phyloP scores from a whole-genome alignment of 2,113 vertebrate genomes.

The human region GRCh38 chr3:83363501-83364000 shows the following conservation, averaged over 20 bases:
- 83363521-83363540: too few species aligned
- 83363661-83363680: too few species aligned
- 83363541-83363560: too few species aligned
- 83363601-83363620: too few species aligned
- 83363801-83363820: constrained; percentile 46
- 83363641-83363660: too few species aligned
- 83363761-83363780: background rate
- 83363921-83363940: background rate
- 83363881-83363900: background rate
- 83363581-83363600: too few species aligned
- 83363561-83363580: too few species aligned
- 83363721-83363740: background rate
- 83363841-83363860: background rate
- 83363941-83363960: constrained; percentile 56
- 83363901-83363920: constrained; percentile 32
- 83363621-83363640: too few species aligned
- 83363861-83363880: background rate
- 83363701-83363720: background rate
- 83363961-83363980: constrained; percentile 50
- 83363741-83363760: background rate
- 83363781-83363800: background rate
- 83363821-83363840: background rate
- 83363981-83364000: background rate
- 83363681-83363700: background rate
- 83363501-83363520: too few species aligned